Conservation (phyloP, 2,797 vertebrate species). For the Dipus sagitta region DNA sequence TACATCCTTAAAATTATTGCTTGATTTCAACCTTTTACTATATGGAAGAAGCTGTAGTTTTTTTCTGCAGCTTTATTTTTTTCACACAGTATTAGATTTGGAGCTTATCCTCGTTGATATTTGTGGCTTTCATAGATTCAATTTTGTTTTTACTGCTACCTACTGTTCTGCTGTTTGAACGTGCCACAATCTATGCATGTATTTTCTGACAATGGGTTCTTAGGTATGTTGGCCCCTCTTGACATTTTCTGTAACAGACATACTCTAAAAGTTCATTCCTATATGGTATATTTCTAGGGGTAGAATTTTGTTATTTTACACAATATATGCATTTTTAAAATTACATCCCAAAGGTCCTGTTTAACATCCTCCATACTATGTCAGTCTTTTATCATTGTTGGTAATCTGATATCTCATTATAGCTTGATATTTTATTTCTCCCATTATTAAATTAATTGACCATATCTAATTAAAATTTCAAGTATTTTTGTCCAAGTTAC, state of each 20-base stretch:
- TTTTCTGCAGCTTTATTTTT: slow-evolving; percentile 28
- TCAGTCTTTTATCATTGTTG: slow-evolving; percentile 1
- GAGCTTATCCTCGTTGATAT: not conserved
- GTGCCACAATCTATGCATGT: not conserved
- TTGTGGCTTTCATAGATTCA: not conserved
- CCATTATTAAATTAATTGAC: slow-evolving; percentile 17
- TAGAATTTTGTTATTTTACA: not conserved
- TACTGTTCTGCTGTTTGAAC: not conserved
- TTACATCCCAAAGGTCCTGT: slow-evolving; percentile 17
- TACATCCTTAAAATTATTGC: not conserved
- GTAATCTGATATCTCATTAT: not conserved
- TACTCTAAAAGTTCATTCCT: not conserved
- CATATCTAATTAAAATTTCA: slow-evolving; percentile 33
- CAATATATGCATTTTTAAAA: not conserved
- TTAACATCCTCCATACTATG: not conserved
- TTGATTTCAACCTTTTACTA: slow-evolving; percentile 43
- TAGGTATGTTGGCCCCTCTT: not conserved
- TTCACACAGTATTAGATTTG: not conserved
- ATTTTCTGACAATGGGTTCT: slow-evolving; percentile 30
- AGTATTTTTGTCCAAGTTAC: not conserved
- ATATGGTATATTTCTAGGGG: not conserved
- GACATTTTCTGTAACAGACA: not conserved
- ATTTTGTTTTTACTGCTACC: not conserved
- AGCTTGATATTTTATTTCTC: slow-evolving; percentile 16
- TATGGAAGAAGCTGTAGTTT: not conserved